Conservation (phyloP, 2,113 vertebrate genomes). For the Crotalus horridus region DNA sequence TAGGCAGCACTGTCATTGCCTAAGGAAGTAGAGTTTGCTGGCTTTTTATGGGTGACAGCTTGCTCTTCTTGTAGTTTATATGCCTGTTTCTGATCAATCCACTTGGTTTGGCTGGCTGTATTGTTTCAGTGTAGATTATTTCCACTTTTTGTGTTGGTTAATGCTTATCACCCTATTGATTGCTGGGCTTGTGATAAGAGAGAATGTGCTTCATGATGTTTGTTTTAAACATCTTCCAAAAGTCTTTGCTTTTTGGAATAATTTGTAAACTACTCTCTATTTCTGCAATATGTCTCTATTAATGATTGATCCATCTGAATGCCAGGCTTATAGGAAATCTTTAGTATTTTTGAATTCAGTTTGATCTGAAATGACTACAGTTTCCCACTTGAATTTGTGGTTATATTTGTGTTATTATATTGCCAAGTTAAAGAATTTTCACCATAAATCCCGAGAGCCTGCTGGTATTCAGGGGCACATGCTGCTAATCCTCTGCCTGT, state of each 20-base stretch:
- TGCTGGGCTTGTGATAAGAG: not conserved
- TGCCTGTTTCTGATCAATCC: not conserved
- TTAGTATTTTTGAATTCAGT: not conserved
- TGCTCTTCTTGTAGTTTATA: not conserved
- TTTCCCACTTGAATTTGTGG: not conserved
- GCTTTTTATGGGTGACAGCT: not conserved
- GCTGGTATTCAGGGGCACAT: not conserved
- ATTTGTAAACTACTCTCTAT: not conserved
- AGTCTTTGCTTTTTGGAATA: not conserved
- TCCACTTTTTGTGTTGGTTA: not conserved
- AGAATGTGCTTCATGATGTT: not conserved
- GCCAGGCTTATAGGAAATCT: not conserved
- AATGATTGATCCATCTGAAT: not conserved
- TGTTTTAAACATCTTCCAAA: not conserved
- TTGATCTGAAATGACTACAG: not conserved
- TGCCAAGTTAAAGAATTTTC: not conserved
- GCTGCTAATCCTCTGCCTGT: not conserved
- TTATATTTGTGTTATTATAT: not conserved
- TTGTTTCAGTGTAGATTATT: not conserved
- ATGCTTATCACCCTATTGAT: not conserved
- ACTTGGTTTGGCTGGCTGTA: not conserved
- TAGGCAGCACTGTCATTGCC: not conserved
- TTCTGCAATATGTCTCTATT: not conserved
- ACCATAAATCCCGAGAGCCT: not conserved
- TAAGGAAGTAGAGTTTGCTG: not conserved